phyloP scores from a whole-genome alignment of 1,140 invertebrate genomes.

The Campoletis sonorensis region DNA sequence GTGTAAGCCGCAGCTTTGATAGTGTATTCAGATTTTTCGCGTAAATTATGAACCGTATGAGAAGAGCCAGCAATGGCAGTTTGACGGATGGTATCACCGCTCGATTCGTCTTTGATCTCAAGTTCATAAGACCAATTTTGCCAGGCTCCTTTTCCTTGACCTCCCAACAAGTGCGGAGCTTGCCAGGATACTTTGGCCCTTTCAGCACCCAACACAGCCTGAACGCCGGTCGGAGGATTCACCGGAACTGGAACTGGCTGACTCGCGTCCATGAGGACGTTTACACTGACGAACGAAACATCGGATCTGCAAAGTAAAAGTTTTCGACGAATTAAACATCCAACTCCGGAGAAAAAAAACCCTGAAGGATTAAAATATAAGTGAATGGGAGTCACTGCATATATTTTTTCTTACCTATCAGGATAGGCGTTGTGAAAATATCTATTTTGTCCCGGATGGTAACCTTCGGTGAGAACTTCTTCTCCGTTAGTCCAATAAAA shows the following conservation, averaged over 20 bases:
- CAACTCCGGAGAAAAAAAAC: no score
- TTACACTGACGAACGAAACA: conserved; percentile 75
- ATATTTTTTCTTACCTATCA: conserved; percentile 61
- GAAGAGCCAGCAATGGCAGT: conserved; percentile 80
- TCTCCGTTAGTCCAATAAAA: conserved; percentile 90
- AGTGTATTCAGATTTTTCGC: conserved; percentile 85
- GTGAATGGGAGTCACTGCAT: no score
- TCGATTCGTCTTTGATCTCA: conserved; percentile 81
- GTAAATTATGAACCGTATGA: conserved; percentile 82
- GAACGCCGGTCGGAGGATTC: conserved; percentile 85
- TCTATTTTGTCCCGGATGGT: conserved; percentile 79
- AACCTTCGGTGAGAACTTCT: conserved; percentile 85
- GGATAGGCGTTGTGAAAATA: conserved; percentile 88
- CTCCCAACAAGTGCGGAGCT: conserved; percentile 84
- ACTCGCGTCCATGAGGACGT: conserved; percentile 80
- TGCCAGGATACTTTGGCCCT: conserved; percentile 88
- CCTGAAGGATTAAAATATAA: not conserved
- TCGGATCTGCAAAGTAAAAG: conserved; percentile 58
- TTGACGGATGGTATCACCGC: conserved; percentile 73
- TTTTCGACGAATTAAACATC: no score
- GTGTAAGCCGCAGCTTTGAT: conserved; percentile 89
- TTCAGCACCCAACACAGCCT: conserved; percentile 86
- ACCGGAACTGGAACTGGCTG: conserved; percentile 88
- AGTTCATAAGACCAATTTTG: conserved; percentile 91
- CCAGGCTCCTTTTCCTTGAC: conserved; percentile 89